Evolutionary conservation across 2,113 vertebrate species (phyloP), one percentile per base, ranked within the genome.

Genomic region (Cochlearius cochlearius): DNA sequence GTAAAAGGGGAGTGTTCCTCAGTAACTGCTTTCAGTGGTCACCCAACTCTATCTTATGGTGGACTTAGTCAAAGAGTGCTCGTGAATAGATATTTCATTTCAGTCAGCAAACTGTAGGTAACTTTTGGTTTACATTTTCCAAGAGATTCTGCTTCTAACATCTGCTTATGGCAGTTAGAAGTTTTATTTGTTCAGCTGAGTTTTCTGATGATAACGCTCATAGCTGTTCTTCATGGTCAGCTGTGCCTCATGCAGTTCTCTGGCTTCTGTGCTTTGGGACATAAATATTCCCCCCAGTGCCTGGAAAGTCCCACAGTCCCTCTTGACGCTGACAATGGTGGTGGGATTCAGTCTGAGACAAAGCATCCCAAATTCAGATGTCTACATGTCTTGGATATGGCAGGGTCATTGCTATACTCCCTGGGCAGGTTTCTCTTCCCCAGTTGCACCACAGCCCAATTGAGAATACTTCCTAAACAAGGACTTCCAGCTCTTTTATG

Each of bases 1-100:
- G 18, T 56, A 39, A 32, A 76, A 76, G 30, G 32, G 32, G 17
- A 45, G 2, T 0, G 0, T 72, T 71, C 5, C 21, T 68, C 15
- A 39, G 32, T 32, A 38, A 30, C 15, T 23, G 39, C n/a, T 87
- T 91, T 38, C 41, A 62, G 32, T 49, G 15, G 5, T 56, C 77
- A 29, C 17, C 17, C 29, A 60, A 15, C 25, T 64, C 38, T 18
- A n/a, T 27, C 64, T 89, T 25, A 15, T 13, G 12, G 15, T 52
- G 29, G 36, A 10, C 29, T 52, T 67, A 45, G 34, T 53, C 45
- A 50, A 72, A 62, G 52, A 62, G 12, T 34, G 58, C 19, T 67
- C 2, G 2, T 63, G 55, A 92, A 73, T 30, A 66, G 43, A 12
- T 60, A 32, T 30, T 82, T 85, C 17, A n/a, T 78, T 84, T 84